Base-by-base conservation (phyloP, 2,888 invertebrate species). In the Protonemura montana region DNA sequence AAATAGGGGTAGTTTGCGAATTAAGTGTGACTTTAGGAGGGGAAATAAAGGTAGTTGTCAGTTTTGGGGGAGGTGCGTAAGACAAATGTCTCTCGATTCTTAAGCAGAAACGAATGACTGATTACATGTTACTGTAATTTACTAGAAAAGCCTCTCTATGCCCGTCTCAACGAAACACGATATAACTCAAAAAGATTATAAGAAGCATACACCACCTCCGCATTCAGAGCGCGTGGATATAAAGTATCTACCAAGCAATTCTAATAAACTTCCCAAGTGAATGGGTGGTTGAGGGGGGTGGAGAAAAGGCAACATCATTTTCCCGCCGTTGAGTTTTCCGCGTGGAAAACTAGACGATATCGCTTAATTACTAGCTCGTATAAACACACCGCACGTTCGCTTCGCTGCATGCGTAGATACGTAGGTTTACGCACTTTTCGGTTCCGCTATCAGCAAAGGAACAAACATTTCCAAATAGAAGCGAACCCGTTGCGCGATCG, bases 1-100 rank as follows among this genome's bases (percentile, higher is more conserved):
- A 59, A 59, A 59, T 59, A 59, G 59, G 59, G 59, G 59, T 59
- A 59, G 59, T 59, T 59, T 59, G 59, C 59, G 59, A 59, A 59
- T 59, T 59, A 59, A 59, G 59, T 59, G 59, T 21, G 59, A 21
- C 59, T 59, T 21, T 59, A 59, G 13, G 10, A 59, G 59, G 59
- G 59, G 59, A 59, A 13, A 59, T 10, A 59, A 59, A 59, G 59
- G 59, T 59, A 59, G 59, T 59, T 59, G 59, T 59, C 59, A 59
- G 16, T 59, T 59, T 10, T 16, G 59, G 59, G 59, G 59, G 7
- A 21, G 59, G 1, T 16, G 59, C 59, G 13, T 16, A 16, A 59
- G 16, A 10, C 59, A 59, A 59, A 59, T 21, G 59, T 59, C 59
- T 2, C 59, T 59, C 59, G 21, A 59, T 59, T 35, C 59, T 10